Evolutionary conservation across 1,140 invertebrate species (phyloP), one percentile per base, ranked within the genome.

Genomic region (Tetramorium alpestre): DNA sequence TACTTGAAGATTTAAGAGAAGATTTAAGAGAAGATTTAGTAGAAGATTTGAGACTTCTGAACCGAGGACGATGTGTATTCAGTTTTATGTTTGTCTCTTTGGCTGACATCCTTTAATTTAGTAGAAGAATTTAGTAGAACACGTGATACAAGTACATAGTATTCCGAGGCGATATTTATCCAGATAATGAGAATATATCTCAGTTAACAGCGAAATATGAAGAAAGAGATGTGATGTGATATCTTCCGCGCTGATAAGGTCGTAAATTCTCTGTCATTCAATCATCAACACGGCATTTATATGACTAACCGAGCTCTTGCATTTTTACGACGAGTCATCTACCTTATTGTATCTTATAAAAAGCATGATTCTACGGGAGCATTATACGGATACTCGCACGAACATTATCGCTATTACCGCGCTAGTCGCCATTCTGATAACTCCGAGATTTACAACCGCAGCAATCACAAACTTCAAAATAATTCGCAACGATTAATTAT

Each of bases 121-220:
- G 73, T 77, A 85, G 73, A 85, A 85, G 73, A 85, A 84, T 84
- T 84, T 75, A 84, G 80, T 82, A 84, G 69, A 84, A 75, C 58
- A 54, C 33, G 49, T 75, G 82, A 85, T 78, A 28, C 33, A 78
- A 1, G 8, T n/a, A 18, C 56, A 10, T 13, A 25, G 16, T n/a
- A 25, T 54, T 3, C 65, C 54, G 18, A 2, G n/a, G 25, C 67
- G 18, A 69, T 41, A 62, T 76, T 41, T 56, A 67, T 77, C 22
- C 58, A 86, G 87, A 89, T 81, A 88, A 88, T 78, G 38, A 11
- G 28, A 64, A 56, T 44, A 33, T 28, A 60, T 60, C 62, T 62
- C 41, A 28, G 41, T n/a, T 73, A 54, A 64, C 67, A 47, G 16
- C 54, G 54, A 56, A 82, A 76, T 18, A 81, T 41, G 25, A 13